These are phyloP conservation scores for Amblyjoppa proteus DNA, from an alignment of 2,888 invertebrate genomes.

Conservation along the genomic window DNA sequence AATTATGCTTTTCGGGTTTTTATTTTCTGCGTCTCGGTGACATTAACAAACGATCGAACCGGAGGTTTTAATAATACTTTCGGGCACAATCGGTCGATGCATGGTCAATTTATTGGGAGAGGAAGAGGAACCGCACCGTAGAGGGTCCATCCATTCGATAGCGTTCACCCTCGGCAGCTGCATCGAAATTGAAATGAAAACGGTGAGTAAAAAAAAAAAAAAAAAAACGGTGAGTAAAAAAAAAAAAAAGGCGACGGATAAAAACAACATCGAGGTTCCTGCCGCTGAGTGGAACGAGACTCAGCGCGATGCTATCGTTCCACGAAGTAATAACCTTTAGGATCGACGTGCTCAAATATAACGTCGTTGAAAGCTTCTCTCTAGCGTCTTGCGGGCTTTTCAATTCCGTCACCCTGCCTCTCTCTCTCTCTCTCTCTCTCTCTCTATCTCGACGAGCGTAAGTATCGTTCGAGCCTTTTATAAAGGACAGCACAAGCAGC, in stretches of 20 bases:
- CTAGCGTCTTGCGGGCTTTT: background rate
- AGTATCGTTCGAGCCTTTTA: slow-evolving; percentile 26
- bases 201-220: slow-evolving; percentile 32
- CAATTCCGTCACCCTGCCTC: background rate
- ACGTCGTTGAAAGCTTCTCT: slow-evolving; percentile 31
- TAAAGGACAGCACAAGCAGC: background rate
- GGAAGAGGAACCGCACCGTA: slow-evolving; percentile 4
- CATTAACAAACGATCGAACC: too few species aligned
- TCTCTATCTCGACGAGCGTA: slow-evolving; percentile 10
- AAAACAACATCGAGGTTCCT: slow-evolving; percentile 19
- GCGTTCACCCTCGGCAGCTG: slow-evolving; percentile 17
- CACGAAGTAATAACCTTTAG: slow-evolving; percentile 53
- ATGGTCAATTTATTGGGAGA: slow-evolving; percentile 39
- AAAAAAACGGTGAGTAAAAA: slow-evolving; percentile 45
- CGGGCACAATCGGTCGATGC: background rate
- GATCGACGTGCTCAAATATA: slow-evolving; percentile 58
- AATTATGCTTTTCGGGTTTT: too few species aligned
- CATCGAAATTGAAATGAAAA: slow-evolving; percentile 51
- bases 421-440: background rate
- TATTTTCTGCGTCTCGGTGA: too few species aligned
- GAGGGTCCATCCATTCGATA: slow-evolving; percentile 8
- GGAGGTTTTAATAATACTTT: too few species aligned
- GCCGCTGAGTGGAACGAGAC: background rate
- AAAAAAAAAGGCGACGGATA: background rate
- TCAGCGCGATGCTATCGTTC: slow-evolving; percentile 12